Conservation (phyloP, 2,888 invertebrate genomes). For the Oscheius sp. region DNA sequence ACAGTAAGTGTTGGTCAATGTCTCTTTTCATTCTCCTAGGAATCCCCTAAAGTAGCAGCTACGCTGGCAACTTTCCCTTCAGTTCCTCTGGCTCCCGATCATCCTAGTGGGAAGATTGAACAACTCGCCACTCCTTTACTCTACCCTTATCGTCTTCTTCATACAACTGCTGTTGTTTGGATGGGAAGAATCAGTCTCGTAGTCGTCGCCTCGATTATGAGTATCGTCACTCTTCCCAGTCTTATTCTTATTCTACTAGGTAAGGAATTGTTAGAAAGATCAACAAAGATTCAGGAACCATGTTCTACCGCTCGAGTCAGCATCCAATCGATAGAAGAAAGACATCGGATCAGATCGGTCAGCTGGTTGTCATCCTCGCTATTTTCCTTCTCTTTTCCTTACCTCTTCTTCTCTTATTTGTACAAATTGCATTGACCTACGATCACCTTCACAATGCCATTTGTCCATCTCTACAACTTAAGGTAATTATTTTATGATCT, state of each 20-base stretch:
- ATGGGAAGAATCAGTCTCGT: conserved; percentile 16
- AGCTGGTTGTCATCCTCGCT: conserved; percentile 35
- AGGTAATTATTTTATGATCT: conserved; percentile 4
- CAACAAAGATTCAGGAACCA: conserved; percentile 40
- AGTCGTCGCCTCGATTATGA: conserved; percentile 10
- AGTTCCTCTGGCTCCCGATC: background rate
- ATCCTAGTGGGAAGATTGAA: conserved; percentile 7
- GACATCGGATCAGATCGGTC: conserved; percentile 49
- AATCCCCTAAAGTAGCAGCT: background rate
- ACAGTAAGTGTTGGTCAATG: background rate
- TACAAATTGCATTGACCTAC: conserved; percentile 38
- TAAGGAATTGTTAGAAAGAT: background rate
- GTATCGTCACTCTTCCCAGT: conserved; percentile 18
- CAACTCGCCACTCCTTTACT: conserved; percentile 25
- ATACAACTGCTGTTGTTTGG: conserved; percentile 29
- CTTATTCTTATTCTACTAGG: conserved; percentile 19
- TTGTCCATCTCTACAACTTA: conserved; percentile 46
- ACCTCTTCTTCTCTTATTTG: conserved; percentile 41
- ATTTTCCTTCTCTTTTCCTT: conserved; percentile 40
- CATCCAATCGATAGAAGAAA: conserved; percentile 51
- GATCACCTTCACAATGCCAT: conserved; percentile 46
- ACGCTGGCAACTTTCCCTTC: conserved; percentile 19
- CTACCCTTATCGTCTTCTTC: conserved; percentile 26
- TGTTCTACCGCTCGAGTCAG: conserved; percentile 45
- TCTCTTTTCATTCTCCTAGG: background rate